Evolutionary conservation across 1,140 invertebrate species (phyloP).

Genomic region (Kradibia gibbosae): DNA sequence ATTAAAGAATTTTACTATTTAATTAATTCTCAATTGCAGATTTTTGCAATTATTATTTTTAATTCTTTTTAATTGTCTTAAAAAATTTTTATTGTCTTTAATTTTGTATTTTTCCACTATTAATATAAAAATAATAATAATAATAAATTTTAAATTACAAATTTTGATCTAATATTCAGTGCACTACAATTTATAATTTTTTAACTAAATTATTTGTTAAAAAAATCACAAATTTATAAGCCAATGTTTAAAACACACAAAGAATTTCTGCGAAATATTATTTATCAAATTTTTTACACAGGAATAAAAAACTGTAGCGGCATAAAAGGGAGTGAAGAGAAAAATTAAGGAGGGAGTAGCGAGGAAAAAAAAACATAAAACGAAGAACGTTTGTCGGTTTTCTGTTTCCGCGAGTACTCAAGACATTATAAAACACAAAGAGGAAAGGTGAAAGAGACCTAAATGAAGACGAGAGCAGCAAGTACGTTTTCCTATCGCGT

Average conservation of each 20-base stretch:
- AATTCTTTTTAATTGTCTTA: too few species aligned
- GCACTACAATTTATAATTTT: too few species aligned
- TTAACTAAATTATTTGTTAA: too few species aligned
- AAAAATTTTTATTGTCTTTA: too few species aligned
- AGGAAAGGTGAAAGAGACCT: not conserved
- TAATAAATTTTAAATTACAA: too few species aligned
- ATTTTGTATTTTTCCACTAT: too few species aligned
- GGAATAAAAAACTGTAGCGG: not conserved
- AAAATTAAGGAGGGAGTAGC: not conserved
- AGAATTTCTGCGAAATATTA: not conserved
- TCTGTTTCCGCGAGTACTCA: constrained; percentile 4
- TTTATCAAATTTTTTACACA: not conserved
- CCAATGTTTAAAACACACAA: not conserved
- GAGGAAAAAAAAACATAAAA: not conserved
- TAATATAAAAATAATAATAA: too few species aligned
- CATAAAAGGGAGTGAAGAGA: not conserved
- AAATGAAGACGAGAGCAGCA: not conserved
- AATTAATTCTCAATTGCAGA: too few species aligned
- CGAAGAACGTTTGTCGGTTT: constrained; percentile 10
- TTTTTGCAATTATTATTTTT: too few species aligned
- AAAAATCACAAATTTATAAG: too few species aligned
- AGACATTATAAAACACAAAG: not conserved
- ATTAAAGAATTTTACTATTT: too few species aligned
- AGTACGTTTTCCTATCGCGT: not conserved
- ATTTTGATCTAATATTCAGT: too few species aligned